A percentile compares a stretch with the other conserved stretches of the same genome.
Evolutionary conservation across 2,797 vertebrate genomes (phyloP).

Genomic region (Megaceryle alcyon): DNA sequence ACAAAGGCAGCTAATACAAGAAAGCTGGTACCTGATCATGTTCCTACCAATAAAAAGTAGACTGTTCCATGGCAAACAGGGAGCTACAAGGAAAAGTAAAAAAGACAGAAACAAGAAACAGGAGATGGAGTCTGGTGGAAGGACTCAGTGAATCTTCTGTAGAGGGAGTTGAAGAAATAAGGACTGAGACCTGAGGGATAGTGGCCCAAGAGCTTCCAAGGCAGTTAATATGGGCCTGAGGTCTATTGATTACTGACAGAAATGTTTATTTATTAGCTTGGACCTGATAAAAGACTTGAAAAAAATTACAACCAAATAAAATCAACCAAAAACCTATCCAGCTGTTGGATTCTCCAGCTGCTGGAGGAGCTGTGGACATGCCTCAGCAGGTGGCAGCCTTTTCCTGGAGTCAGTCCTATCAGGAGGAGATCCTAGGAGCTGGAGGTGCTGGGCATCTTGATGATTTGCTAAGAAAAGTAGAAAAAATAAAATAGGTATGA

Average conservation of each 20-base stretch:
- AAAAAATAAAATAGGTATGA: no score
- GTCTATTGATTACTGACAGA: background rate
- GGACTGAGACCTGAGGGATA: background rate
- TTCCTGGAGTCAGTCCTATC: background rate
- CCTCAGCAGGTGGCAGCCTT: slow-evolving; percentile 61
- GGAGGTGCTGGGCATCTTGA: background rate
- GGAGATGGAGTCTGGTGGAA: background rate
- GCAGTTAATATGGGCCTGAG: background rate
- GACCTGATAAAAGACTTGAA: background rate
- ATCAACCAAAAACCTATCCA: background rate
- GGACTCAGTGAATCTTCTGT: background rate
- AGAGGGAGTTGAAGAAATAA: background rate
- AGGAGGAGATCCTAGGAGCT: background rate
- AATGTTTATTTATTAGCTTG: background rate
- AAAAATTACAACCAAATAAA: accelerated
- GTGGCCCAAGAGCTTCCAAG: background rate
- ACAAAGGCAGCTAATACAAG: background rate
- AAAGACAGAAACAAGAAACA: background rate
- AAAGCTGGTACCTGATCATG: accelerated
- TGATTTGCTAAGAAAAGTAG: background rate
- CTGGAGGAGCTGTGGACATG: background rate
- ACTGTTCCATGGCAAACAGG: background rate
- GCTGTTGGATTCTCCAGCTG: background rate
- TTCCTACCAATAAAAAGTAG: background rate
- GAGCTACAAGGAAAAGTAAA: background rate